Evolutionary conservation across 92 coral and sea anemone species (phyloP), one percentile per base, ranked within the genome.

Genomic region (Bergia sp.): DNA sequence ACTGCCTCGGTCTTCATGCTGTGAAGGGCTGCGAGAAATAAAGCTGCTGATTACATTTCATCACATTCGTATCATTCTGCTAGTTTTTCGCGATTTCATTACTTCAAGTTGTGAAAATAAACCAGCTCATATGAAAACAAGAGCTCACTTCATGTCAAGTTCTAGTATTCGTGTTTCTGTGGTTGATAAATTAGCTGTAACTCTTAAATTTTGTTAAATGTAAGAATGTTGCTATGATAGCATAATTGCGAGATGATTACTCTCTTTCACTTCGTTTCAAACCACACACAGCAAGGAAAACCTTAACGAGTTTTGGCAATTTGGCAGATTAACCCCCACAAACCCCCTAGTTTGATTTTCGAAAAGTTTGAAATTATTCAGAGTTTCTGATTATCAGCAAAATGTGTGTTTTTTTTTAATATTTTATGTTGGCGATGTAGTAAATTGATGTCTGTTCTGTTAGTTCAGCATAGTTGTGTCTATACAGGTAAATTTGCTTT

Each of bases 321-420:
- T 29, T 29, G 29, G 29, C 29, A 67, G 3, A 37, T 73, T 37
- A 39, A 37, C 47, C 78, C 38, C 47, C 47, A 13, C 78, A 20
- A 74, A 38, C 12, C 45, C 45, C 6, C 7, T 7, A 38, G 39
- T 36, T 3, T 72, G 37, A 3, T 38, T 72, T 72, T 15, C 12
- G 39, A 72, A 72, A 15, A 74, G 78, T 1, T 74, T 74, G 78
- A 74, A 37, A 15, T 74, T 74, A 72, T 39, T 37, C 78, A 74
- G 44, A 37, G 4, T 42, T n/a, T 4, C 49, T 15, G 4, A 73
- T 18, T 43, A 18, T 77, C 11, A 43, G 36, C 20, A 4, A 77
- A 44, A 43, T 77, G 5, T 16, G 43, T 42, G 81, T 12, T 15
- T 77, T 77, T 29, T 44, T 0, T 77, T 9, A 37, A 38, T 29